phyloP scores from a whole-genome alignment of 1,140 invertebrate species.

The Atta cephalotes region DNA sequence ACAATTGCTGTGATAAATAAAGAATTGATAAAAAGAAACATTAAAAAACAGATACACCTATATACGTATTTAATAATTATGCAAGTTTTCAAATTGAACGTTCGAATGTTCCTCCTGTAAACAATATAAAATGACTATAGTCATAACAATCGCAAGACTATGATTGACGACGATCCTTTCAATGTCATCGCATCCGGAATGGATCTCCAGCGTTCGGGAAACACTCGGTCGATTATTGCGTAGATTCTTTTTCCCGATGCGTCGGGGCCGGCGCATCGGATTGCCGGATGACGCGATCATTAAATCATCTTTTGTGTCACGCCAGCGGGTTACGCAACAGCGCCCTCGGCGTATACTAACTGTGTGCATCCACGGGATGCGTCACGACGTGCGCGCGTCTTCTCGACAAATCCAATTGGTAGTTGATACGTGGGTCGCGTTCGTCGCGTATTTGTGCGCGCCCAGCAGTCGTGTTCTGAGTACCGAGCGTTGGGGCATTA shows the following conservation, averaged over 20 bases:
- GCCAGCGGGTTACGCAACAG: slow-evolving; percentile 56
- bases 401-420: slow-evolving; percentile 7
- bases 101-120: too few species aligned
- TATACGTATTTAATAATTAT: too few species aligned
- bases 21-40: too few species aligned
- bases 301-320: slow-evolving; percentile 43
- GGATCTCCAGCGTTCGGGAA: background rate
- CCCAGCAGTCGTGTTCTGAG: too few species aligned
- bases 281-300: slow-evolving; percentile 56
- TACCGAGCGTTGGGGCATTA: too few species aligned
- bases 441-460: too few species aligned
- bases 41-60: too few species aligned
- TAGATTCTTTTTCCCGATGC: slow-evolving; percentile 15
- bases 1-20: too few species aligned
- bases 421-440: slow-evolving; percentile 37
- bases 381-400: slow-evolving; percentile 43
- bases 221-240: background rate
- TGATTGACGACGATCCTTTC: background rate
- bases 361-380: slow-evolving; percentile 41
- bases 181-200: background rate
- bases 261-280: slow-evolving; percentile 5
- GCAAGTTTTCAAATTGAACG: too few species aligned
- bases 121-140: too few species aligned
- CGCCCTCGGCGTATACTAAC: slow-evolving; percentile 42
- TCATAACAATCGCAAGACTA: too few species aligned